Percentiles rank a stretch among this genome's conserved stretches.
Evolutionary conservation across 2,113 vertebrate genomes (phyloP).

Genomic region (Clarias batrachus): DNA sequence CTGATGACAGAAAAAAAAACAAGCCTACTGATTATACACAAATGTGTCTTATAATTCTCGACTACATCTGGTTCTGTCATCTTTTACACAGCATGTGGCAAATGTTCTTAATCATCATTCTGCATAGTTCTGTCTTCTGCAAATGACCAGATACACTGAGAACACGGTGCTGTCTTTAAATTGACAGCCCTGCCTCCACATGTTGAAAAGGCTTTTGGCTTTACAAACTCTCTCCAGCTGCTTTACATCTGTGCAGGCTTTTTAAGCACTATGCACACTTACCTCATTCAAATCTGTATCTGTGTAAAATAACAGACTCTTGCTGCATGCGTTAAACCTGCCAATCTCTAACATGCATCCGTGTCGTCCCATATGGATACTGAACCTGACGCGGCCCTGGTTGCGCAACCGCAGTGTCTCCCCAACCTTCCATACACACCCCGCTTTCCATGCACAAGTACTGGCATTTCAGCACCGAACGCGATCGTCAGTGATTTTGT

Average conservation of each 20-base stretch:
- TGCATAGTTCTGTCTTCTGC: not conserved
- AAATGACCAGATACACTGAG: not conserved
- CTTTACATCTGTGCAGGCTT: conserved; percentile 1
- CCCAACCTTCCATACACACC: not conserved
- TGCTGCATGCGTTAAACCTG: not conserved
- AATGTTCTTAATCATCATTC: conserved; percentile 7
- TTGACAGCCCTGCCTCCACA: not conserved
- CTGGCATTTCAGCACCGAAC: not conserved
- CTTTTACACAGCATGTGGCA: not conserved
- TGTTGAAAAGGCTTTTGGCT: conserved; percentile 6
- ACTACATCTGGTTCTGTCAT: not conserved
- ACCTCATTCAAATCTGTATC: not conserved
- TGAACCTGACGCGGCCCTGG: conserved; percentile 8
- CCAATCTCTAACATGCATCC: not conserved
- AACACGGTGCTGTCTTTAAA: not conserved
- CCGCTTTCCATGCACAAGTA: not conserved
- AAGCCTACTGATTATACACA: not conserved
- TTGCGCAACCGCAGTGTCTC: not conserved
- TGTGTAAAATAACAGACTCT: not conserved
- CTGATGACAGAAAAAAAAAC: not conserved
- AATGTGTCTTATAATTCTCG: not conserved
- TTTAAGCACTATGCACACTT: conserved; percentile 11
- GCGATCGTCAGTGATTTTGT: conserved; percentile 28
- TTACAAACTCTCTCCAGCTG: not conserved
- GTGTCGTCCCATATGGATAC: conserved; percentile 6